Percentiles rank a stretch among this genome's conserved stretches.
Conservation (phyloP, 2,797 vertebrate species). For the Gobionotothen gibberifrons region DNA sequence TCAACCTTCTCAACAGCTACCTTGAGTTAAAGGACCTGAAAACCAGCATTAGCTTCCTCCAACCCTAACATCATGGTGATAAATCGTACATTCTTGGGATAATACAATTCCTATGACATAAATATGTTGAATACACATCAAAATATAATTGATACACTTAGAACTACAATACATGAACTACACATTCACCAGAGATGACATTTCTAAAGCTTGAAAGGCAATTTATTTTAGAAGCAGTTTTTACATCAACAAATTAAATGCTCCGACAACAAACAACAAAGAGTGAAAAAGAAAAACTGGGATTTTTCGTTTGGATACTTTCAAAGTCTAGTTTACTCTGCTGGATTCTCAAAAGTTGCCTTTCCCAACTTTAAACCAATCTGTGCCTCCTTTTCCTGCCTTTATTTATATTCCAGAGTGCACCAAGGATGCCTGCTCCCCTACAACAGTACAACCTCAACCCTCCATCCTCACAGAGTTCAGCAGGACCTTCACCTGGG, state of each 20-base stretch:
- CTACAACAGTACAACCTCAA: conserved; percentile 77
- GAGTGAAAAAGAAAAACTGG: too few relatives aligned
- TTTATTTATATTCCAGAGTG: conserved; percentile 67
- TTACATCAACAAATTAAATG: too few relatives aligned
- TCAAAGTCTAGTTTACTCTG: too few relatives aligned
- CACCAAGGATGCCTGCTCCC: conserved; percentile 77
- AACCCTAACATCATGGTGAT: background rate
- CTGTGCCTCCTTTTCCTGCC: background rate
- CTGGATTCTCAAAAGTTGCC: too few relatives aligned
- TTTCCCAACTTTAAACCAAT: background rate
- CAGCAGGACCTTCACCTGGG: conserved; percentile 85
- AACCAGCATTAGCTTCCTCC: background rate
- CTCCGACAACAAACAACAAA: too few relatives aligned
- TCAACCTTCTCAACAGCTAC: background rate
- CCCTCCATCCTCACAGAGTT: conserved; percentile 75
- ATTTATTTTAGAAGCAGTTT: too few relatives aligned
- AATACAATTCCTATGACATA: background rate
- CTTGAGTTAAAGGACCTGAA: background rate
- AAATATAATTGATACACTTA: background rate
- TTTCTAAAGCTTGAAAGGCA: too few relatives aligned
- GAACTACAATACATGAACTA: too few relatives aligned
- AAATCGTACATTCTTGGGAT: background rate
- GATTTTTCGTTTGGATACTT: too few relatives aligned
- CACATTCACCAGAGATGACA: background rate
- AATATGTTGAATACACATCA: background rate